Conservation (phyloP, 2,797 vertebrate species). For the Sebastes cheni region DNA sequence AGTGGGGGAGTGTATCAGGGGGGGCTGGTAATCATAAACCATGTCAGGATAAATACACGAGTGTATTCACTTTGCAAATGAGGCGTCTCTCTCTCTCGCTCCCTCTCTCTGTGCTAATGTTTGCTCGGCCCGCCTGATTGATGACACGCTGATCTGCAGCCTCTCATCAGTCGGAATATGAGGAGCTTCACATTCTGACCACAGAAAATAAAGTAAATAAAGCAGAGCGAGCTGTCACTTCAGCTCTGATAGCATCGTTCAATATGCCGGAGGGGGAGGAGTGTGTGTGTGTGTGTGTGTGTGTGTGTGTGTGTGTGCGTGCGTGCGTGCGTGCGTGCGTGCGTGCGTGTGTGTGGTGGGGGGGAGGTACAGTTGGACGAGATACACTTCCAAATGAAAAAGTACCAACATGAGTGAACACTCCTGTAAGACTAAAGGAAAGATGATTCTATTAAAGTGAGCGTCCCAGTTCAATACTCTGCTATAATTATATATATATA, state of each 20-base stretch:
- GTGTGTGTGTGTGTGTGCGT: too few species aligned
- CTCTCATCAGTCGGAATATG: slow-evolving; percentile 74
- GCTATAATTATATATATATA: too few species aligned
- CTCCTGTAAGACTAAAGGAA: slow-evolving; percentile 1
- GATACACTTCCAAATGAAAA: slow-evolving; percentile 33
- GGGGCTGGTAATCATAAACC: slow-evolving; percentile 84
- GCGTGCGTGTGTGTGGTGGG: too few species aligned
- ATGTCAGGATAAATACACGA: slow-evolving; percentile 86
- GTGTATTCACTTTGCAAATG: slow-evolving; percentile 83
- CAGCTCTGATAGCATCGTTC: slow-evolving; percentile 69
- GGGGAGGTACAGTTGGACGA: neutral
- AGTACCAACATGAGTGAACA: slow-evolving; percentile 13
- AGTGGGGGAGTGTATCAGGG: slow-evolving; percentile 12
- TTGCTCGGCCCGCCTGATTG: slow-evolving; percentile 79
- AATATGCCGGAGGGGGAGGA: slow-evolving; percentile 40
- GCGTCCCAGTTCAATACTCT: neutral
- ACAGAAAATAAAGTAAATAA: slow-evolving; percentile 75
- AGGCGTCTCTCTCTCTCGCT: slow-evolving; percentile 52
- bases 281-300: neutral
- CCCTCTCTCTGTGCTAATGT: slow-evolving; percentile 73
- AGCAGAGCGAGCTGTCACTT: slow-evolving; percentile 67
- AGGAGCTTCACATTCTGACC: slow-evolving; percentile 77
- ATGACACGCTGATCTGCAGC: slow-evolving; percentile 75
- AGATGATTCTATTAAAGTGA: slow-evolving; percentile 1
- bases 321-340: too few species aligned